These are phyloP conservation scores for Bubalus kerabau DNA, from an alignment of 2,113 vertebrate genomes.

Conservation along the genomic window DNA sequence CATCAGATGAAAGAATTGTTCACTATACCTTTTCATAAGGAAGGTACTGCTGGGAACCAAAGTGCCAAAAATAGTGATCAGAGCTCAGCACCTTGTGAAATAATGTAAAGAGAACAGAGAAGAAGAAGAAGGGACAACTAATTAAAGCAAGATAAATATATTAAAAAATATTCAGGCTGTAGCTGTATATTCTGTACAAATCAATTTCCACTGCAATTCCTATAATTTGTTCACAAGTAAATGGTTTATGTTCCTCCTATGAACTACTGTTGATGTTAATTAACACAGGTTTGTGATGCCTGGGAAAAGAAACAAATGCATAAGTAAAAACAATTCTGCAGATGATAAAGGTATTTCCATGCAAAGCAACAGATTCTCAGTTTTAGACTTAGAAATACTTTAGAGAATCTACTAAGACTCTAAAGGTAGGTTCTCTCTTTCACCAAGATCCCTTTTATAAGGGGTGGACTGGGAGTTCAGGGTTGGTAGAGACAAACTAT, in stretches of 20 bases:
- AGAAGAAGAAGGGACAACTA: background rate
- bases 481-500: background rate
- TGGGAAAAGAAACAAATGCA: background rate
- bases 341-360: background rate
- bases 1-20: background rate
- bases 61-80: background rate
- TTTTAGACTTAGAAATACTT: background rate
- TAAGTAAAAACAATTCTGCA: constrained; percentile 15
- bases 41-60: background rate
- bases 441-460: background rate
- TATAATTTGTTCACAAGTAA: background rate
- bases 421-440: background rate
- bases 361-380: background rate
- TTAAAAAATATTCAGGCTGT: background rate
- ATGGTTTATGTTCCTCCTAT: background rate
- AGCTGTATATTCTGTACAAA: background rate
- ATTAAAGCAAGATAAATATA: background rate
- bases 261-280: background rate
- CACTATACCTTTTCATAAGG: background rate
- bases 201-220: background rate
- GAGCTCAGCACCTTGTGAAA: background rate
- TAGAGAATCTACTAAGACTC: background rate
- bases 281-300: background rate
- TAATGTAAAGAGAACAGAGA: background rate
- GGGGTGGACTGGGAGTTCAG: background rate